Evolutionary conservation across 1,140 invertebrate species (phyloP).

Genomic region (Zaprionus gabonicus): DNA sequence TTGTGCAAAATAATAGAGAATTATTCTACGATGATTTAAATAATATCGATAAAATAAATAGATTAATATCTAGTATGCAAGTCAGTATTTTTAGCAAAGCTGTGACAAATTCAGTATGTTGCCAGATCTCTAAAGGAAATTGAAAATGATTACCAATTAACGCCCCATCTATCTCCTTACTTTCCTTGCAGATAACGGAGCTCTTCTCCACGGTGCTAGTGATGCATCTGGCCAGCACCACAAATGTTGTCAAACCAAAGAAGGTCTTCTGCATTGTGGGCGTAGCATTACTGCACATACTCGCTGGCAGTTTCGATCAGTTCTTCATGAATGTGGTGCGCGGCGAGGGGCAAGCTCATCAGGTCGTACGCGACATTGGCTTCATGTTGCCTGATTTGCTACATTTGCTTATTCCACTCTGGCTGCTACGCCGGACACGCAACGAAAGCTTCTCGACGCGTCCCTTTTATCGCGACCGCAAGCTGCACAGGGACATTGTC

Average conservation of each 20-base stretch:
- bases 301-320: slow-evolving; percentile 90
- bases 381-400: slow-evolving; percentile 91
- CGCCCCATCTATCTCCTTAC: too few species aligned
- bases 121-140: too few species aligned
- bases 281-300: slow-evolving; percentile 89
- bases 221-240: slow-evolving; percentile 86
- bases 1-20: too few species aligned
- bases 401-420: slow-evolving; percentile 88
- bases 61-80: too few species aligned
- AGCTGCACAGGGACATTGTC: slow-evolving; percentile 80
- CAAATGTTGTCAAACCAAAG: slow-evolving; percentile 86
- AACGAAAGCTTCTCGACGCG: slow-evolving; percentile 73
- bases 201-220: slow-evolving; percentile 89
- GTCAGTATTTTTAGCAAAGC: too few species aligned
- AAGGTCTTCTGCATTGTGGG: slow-evolving; percentile 88
- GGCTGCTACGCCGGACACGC: slow-evolving; percentile 77
- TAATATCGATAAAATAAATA: too few species aligned
- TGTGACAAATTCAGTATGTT: too few species aligned
- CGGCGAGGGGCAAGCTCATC: slow-evolving; percentile 89
- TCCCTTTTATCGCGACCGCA: slow-evolving; percentile 77
- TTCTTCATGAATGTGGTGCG: slow-evolving; percentile 90
- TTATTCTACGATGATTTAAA: too few species aligned
- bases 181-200: slow-evolving; percentile 87
- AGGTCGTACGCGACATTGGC: slow-evolving; percentile 89
- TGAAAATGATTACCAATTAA: not conserved